Evolutionary conservation across 2,797 vertebrate genomes (phyloP), one percentile per base, ranked within the genome.

Genomic region (Labroides dimidiatus): DNA sequence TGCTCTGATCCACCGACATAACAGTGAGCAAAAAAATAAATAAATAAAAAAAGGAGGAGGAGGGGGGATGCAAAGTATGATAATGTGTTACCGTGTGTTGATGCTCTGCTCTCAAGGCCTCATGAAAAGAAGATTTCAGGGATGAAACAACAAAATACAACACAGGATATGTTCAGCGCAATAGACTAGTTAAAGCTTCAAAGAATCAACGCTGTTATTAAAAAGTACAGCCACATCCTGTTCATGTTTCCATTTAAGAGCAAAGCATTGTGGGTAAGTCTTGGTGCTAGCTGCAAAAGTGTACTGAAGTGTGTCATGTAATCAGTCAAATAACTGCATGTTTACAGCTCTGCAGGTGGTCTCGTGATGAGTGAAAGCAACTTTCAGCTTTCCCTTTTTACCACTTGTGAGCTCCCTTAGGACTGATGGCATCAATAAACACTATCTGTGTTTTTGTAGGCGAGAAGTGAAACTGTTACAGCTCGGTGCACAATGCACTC

Each of bases 321-420:
- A 72, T 59, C 49, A 85, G 64, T 64, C 53, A 69, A 71, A 88
- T 70, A 82, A 47, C 48, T 59, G 50, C 55, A 61, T 71, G 50
- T 80, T 84, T 64, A 64, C 36, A 44, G 55, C 55, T 10, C 72
- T 80, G 82, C 86, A 92, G 88, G 82, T 89, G 88, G 82, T 52
- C 57, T 65, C 8, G 0, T 45, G 58, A 73, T 71, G 52, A 86
- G 77, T 55, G 77, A 90, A 86, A 86, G 71, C 44, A 16, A 27
- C 43, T 42, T 65, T 19, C 69, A 60, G 52, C 78, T 91, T 87
- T 89, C 88, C 51, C 80, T 91, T 89, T 87, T 74, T 59, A 59
- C 17, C 63, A 73, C 74, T 79, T 11, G 15, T 45, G 14, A 10
- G 15, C 65, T 71, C 89, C 68, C 69, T 30, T 24, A 71, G 84